Base-by-base conservation (phyloP, 2,888 invertebrate species). In the Pheosia tremula region DNA sequence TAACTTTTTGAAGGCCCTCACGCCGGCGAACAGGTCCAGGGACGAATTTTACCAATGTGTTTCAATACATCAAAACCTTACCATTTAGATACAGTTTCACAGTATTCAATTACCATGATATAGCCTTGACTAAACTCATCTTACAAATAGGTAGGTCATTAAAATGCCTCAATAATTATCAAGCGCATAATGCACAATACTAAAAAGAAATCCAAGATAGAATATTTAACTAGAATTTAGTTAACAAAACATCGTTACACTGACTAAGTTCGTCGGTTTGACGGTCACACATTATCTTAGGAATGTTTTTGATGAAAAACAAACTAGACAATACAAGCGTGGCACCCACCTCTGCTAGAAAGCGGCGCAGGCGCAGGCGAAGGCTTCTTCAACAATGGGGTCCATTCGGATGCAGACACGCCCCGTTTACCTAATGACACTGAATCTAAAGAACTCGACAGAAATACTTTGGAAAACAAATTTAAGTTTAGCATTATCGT, bases 381-480 rank as follows among this genome's bases (percentile, higher is more conserved):
- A 66, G 75, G 60, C 58, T 75, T 77, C 62, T 67, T 68, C 66
- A 91, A 75, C 66, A 91, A 74, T 6, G 90, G 91, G 36, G 89
- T 87, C 82, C 84, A 81, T 82, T 91, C 91, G 47, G 85, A 81
- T 63, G 81, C 75, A 75, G 75, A 75, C 63, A 57, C 71, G 55
- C 62, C 72, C 64, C 75, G 77, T 69, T 81, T 85, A 71, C 71
- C 66, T 64, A 74, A 70, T 60, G 81, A 77, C 73, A 81, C 78
- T 61, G 76, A 76, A 68, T 72, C 69, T 69, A 78, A 75, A 61
- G 68, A 69, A 63, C 77, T 75, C 56, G 68, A 67, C 66, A 85
- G 57, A 50, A 85, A 13, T 54, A 84, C 68, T 80, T 86, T 87
- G 66, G 72, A 74, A 63, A 84, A 68, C 61, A 82, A 80, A 62